Evolutionary conservation across 2,113 vertebrate species (phyloP).

Genomic region (Vulpes lagopus): DNA sequence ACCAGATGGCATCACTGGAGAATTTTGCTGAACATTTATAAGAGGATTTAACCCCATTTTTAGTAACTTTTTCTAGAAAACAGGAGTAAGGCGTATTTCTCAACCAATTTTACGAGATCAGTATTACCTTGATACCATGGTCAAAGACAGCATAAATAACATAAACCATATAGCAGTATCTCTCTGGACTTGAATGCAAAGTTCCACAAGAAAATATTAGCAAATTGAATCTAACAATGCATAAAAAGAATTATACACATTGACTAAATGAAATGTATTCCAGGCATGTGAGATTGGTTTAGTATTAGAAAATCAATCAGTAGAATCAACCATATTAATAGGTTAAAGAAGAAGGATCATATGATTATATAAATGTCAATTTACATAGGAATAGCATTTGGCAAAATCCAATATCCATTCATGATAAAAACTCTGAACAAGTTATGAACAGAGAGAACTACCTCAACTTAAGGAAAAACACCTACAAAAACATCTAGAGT

Average conservation of each 20-base stretch:
- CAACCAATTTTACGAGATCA: not conserved
- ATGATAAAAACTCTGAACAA: not conserved
- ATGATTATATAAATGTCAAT: not conserved
- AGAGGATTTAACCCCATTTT: not conserved
- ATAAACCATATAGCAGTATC: not conserved
- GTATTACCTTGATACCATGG: not conserved
- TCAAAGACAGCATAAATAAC: not conserved
- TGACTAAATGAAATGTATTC: not conserved
- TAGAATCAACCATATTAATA: not conserved
- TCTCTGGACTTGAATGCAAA: not conserved
- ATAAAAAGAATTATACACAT: not conserved
- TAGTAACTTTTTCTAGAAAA: not conserved
- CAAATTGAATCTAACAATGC: not conserved
- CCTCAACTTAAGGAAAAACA: not conserved
- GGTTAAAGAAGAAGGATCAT: not conserved
- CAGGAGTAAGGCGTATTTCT: not conserved
- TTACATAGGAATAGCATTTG: not conserved
- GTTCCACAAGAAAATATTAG: slow-evolving; percentile 3
- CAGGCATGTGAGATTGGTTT: not conserved
- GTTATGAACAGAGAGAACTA: not conserved
- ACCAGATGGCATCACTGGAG: not conserved
- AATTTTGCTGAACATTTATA: not conserved
- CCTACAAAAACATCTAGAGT: not conserved
- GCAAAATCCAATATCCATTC: not conserved
- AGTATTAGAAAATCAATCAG: slow-evolving; percentile 1